phyloP scores from a whole-genome alignment of 2,113 vertebrate species.

The Plestiodon gilberti region DNA sequence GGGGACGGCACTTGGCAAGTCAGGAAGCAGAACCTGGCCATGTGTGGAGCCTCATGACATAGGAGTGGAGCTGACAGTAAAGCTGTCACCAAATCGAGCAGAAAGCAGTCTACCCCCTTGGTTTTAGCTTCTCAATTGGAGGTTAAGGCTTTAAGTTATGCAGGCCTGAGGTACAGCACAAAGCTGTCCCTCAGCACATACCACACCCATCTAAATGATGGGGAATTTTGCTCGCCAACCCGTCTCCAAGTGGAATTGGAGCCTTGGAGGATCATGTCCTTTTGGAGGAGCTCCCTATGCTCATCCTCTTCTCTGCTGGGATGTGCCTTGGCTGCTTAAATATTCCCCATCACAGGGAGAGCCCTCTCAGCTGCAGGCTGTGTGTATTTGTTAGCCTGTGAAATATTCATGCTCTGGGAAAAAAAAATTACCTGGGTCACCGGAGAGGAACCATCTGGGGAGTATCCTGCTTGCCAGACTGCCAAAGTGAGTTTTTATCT shows the following conservation, averaged over 20 bases:
- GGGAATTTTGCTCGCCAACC: neutral
- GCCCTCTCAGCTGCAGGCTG: conserved; percentile 14
- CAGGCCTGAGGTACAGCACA: neutral
- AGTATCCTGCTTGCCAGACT: neutral
- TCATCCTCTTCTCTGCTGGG: conserved; percentile 25
- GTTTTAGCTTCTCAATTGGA: neutral
- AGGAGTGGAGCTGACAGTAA: neutral
- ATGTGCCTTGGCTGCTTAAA: conserved; percentile 27
- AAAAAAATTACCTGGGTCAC: conserved; percentile 33
- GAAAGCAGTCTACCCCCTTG: neutral
- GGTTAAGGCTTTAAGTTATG: neutral
- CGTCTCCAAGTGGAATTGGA: neutral
- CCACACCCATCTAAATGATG: neutral
- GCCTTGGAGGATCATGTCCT: neutral
- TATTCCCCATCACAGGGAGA: conserved; percentile 19
- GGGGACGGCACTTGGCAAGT: neutral
- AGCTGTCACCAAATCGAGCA: neutral
- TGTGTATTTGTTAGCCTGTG: conserved; percentile 16
- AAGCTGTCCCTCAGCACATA: neutral
- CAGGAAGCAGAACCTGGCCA: neutral
- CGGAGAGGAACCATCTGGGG: conserved; percentile 14
- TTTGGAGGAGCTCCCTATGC: neutral
- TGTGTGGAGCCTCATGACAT: neutral
- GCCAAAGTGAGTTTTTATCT: conserved; percentile 25
- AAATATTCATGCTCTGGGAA: conserved; percentile 22